A percentile compares a stretch with the other conserved stretches of the same genome.
phyloP scores from a whole-genome alignment of 2,113 vertebrate species.

The Bos taurus region ARS-UCD2.0 NC_037333.1:44221001-44221500 shows the following conservation, averaged over 20 bases:
- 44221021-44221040: not conserved
- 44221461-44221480: slow-evolving; percentile 28
- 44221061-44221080: not conserved
- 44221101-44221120: not conserved
- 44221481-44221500: slow-evolving; percentile 66
- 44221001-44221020: not conserved
- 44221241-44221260: not conserved
- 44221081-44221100: not conserved
- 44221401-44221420: slow-evolving; percentile 55
- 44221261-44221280: slow-evolving; percentile 29
- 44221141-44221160: not conserved
- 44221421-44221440: slow-evolving; percentile 53
- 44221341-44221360: slow-evolving; percentile 37
- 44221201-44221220: not conserved
- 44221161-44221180: not conserved
- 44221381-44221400: slow-evolving; percentile 62
- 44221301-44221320: slow-evolving; percentile 55
- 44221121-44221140: not conserved
- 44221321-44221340: slow-evolving; percentile 50
- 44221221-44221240: not conserved
- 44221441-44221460: slow-evolving; percentile 60
- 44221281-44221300: slow-evolving; percentile 32
- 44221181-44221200: not conserved
- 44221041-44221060: not conserved
- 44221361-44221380: slow-evolving; percentile 43